Percentiles rank a stretch among this genome's conserved stretches.
Conservation (phyloP, 2,888 invertebrate species). For the Lithophane leautieri region DNA sequence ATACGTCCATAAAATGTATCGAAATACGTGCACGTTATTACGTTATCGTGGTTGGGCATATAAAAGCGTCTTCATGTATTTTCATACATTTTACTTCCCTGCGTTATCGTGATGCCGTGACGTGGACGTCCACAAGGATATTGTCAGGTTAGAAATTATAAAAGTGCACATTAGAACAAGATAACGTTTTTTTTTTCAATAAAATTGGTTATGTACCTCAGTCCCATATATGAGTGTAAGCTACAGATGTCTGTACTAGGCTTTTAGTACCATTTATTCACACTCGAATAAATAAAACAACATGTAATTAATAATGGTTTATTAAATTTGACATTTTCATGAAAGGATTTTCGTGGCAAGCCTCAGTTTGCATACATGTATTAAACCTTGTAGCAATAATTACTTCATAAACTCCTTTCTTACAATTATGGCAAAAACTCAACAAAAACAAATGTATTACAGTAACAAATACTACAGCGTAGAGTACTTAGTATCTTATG, state of each 20-base stretch:
- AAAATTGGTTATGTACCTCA: no score
- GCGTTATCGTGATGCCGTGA: neutral
- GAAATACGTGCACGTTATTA: neutral
- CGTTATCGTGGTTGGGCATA: neutral
- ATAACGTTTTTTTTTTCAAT: no score
- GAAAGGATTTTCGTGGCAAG: constrained; percentile 89
- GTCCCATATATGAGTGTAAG: neutral
- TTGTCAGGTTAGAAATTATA: neutral
- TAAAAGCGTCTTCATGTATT: neutral
- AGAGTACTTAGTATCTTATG: constrained; percentile 82
- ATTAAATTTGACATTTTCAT: constrained; percentile 90
- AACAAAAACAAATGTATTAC: constrained; percentile 88
- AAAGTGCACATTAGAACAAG: neutral
- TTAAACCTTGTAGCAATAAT: constrained; percentile 87
- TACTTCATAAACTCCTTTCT: constrained; percentile 85
- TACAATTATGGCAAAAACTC: constrained; percentile 88
- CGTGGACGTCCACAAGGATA: neutral
- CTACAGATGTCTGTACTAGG: neutral
- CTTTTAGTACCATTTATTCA: neutral
- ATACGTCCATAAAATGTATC: neutral
- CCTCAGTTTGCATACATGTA: constrained; percentile 88
- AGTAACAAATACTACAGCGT: constrained; percentile 85
- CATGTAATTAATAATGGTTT: constrained; percentile 82
- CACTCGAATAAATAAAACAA: constrained; percentile 61
- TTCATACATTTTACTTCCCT: neutral